Evolutionary conservation across 2,888 invertebrate genomes (phyloP).

Genomic region (Lithophane socia): DNA sequence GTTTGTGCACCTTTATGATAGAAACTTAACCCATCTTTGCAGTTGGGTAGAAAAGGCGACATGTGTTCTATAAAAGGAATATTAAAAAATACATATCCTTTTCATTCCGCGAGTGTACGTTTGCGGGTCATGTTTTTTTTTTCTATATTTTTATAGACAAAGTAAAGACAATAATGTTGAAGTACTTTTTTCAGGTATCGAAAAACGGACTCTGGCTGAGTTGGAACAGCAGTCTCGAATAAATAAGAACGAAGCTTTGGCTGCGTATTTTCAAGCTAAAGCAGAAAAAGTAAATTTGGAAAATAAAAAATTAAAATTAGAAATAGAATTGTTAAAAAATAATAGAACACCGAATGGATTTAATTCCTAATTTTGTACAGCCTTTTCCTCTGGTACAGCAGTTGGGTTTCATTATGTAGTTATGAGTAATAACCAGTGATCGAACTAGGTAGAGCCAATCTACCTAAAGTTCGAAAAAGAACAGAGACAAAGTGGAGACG

Average conservation of each 20-base stretch:
- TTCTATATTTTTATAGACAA: not conserved
- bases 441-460: too few species aligned
- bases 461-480: too few species aligned
- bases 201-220: not conserved
- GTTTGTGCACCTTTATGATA: not conserved
- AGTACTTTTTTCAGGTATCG: not conserved
- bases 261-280: slow-evolving; percentile 12
- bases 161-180: not conserved
- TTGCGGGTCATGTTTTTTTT: not conserved
- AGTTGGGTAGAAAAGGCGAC: not conserved
- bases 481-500: too few species aligned
- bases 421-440: too few species aligned
- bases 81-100: not conserved
- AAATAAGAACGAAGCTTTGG: not conserved
- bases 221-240: not conserved
- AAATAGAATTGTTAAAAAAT: not conserved
- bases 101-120: not conserved
- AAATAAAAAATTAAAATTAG: not conserved
- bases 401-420: not conserved
- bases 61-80: not conserved
- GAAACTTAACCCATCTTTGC: not conserved
- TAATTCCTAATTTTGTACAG: not conserved
- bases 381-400: not conserved
- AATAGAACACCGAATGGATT: not conserved
- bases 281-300: not conserved